Conservation (phyloP, 2,797 vertebrate genomes). For the Heliangelus exortis region DNA sequence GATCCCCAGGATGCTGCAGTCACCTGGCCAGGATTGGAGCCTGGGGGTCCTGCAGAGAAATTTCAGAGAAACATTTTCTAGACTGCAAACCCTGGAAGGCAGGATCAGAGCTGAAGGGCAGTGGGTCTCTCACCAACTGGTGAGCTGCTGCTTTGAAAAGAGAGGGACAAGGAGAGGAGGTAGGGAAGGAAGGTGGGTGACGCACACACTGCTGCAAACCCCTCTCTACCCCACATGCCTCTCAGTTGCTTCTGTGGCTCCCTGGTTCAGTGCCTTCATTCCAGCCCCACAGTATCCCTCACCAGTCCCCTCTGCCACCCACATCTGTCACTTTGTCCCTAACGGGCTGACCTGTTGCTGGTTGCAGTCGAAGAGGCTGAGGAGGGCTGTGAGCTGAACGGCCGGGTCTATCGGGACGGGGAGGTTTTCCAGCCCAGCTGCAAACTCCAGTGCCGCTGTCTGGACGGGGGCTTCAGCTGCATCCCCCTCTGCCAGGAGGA, state of each 20-base stretch:
- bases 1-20: not conserved
- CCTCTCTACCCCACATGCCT: rapidly evolving
- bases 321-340: not conserved
- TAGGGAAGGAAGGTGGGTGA: not conserved
- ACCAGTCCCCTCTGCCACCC: not conserved
- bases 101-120: not conserved
- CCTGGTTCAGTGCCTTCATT: not conserved
- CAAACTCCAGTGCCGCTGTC: slow-evolving; percentile 85
- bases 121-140: not conserved
- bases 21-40: not conserved
- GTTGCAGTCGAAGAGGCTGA: slow-evolving; percentile 82
- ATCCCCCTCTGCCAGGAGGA: slow-evolving; percentile 85
- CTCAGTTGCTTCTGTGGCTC: not conserved
- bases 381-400: slow-evolving; percentile 86
- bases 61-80: not conserved
- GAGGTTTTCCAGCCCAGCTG: slow-evolving; percentile 93
- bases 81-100: not conserved
- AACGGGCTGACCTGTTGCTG: rapidly evolving
- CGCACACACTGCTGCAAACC: not conserved
- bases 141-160: not conserved
- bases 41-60: not conserved
- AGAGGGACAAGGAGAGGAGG: not conserved
- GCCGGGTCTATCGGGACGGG: slow-evolving; percentile 84
- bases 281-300: rapidly evolving
- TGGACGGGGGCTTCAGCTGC: slow-evolving; percentile 87